Evolutionary conservation across 2,113 vertebrate genomes (phyloP).

Genomic region (Climacteris rufus): DNA sequence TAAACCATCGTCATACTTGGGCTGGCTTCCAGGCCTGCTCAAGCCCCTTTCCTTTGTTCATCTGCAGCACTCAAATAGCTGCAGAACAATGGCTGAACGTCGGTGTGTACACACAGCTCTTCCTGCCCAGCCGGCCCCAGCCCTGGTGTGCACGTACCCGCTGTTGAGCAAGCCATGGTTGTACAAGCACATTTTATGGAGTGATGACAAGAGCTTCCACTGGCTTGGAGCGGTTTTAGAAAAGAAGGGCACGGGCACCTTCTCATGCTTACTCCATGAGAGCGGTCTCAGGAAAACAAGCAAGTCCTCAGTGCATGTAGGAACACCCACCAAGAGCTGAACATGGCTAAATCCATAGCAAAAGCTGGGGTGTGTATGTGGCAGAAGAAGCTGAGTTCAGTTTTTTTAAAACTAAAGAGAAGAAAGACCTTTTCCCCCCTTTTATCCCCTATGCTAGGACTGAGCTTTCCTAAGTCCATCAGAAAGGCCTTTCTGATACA

Average conservation of each 20-base stretch:
- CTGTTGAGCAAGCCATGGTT: neutral
- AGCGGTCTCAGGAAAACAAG: neutral
- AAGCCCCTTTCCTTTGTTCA: slow-evolving; percentile 34
- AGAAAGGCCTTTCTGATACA: neutral
- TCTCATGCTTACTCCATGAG: neutral
- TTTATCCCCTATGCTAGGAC: neutral
- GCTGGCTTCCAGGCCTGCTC: slow-evolving; percentile 20
- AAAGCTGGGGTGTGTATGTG: neutral
- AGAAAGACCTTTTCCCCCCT: neutral
- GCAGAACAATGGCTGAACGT: neutral
- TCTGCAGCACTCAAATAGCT: slow-evolving; percentile 24
- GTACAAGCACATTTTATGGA: neutral
- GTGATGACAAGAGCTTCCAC: neutral
- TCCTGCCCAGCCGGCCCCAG: slow-evolving; percentile 32
- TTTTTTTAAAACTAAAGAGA: neutral
- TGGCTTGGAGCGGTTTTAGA: neutral
- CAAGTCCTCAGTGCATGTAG: neutral
- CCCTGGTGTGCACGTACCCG: neutral
- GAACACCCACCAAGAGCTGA: neutral
- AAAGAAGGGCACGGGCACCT: neutral
- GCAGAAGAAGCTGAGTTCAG: neutral
- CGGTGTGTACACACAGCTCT: slow-evolving; percentile 36
- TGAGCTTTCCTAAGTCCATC: neutral
- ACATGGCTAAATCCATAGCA: neutral
- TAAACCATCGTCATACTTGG: neutral